Percentiles rank a stretch among this genome's conserved stretches.
Evolutionary conservation across 2,113 vertebrate genomes (phyloP).

Genomic region (Pseudorhombus dupliciocellatus): DNA sequence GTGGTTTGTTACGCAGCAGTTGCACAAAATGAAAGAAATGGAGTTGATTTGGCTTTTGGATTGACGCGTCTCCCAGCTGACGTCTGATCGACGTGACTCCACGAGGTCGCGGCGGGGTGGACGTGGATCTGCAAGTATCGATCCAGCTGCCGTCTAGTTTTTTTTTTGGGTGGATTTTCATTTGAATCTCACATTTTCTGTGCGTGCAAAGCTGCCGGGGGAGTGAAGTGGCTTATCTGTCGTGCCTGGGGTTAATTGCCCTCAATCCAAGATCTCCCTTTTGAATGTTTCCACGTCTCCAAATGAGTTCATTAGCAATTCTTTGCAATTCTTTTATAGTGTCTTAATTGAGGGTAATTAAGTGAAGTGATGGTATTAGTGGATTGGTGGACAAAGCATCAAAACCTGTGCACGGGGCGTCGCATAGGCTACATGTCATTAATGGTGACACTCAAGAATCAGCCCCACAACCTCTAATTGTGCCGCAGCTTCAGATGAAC

Average conservation of each 20-base stretch:
- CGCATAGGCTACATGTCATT: constrained; percentile 67
- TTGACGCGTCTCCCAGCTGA: constrained; percentile 1
- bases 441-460: constrained; percentile 69
- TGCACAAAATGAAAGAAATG: background rate
- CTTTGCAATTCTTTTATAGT: constrained; percentile 77
- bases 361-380: constrained; percentile 79
- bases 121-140: constrained; percentile 54
- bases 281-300: constrained; percentile 69
- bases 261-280: constrained; percentile 65
- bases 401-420: constrained; percentile 61
- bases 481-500: constrained; percentile 58
- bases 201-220: background rate
- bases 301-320: constrained; percentile 83
- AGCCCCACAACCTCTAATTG: constrained; percentile 56
- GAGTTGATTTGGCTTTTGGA: background rate
- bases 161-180: constrained; percentile 20
- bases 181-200: constrained; percentile 37
- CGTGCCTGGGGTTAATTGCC: constrained; percentile 73
- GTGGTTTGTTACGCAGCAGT: too few relatives aligned
- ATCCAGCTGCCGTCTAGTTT: constrained; percentile 9
- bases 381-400: constrained; percentile 75
- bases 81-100: background rate
- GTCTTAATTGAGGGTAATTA: constrained; percentile 81
- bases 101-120: background rate
- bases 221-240: constrained; percentile 50